Evolutionary conservation across 37 sponge, comb jelly and placozoan genomes (phyloP), one percentile per base, ranked within the genome.

Genomic region (Beroe forskalii): DNA sequence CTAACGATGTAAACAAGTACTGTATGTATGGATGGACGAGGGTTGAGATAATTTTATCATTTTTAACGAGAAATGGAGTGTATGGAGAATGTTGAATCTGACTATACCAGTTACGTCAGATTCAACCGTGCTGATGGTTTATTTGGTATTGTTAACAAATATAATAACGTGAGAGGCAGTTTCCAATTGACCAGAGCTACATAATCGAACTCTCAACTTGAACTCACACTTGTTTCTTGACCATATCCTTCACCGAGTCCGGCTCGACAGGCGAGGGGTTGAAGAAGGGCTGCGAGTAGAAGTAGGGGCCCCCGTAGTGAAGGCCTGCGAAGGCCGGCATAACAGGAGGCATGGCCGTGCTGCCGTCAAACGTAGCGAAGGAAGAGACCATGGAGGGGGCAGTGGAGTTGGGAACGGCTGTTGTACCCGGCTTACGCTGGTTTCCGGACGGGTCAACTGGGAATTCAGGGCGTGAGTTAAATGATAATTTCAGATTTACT

Each of bases 181-280:
- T n/a, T n/a, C n/a, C n/a, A n/a, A n/a, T n/a, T n/a, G n/a, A n/a
- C n/a, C n/a, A n/a, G n/a, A n/a, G n/a, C n/a, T n/a, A n/a, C n/a
- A n/a, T n/a, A n/a, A n/a, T n/a, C n/a, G n/a, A n/a, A n/a, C n/a
- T n/a, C n/a, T n/a, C n/a, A n/a, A n/a, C n/a, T n/a, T n/a, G 23
- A 8, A 76, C 95, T 90, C 63, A 95, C 96, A 95, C 94, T 91
- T 95, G 96, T 42, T 94, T 94, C 48, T 90, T 93, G 62, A 95
- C 93, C 91, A 92, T 93, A 31, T 94, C 96, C 61, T 93, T 90
- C 8, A 95, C 92, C 25, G 93, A 93, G 30, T 62, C 90, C 0
- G 94, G 93, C 62, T 95, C 96, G 36, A 94, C 92, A 23, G 96
- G 93, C 2, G 86, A 80, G 0, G 86, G 48, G 27, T 80, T 39